Base-by-base conservation (phyloP, 2,797 vertebrate genomes). In the Acridotheres tristis region DNA sequence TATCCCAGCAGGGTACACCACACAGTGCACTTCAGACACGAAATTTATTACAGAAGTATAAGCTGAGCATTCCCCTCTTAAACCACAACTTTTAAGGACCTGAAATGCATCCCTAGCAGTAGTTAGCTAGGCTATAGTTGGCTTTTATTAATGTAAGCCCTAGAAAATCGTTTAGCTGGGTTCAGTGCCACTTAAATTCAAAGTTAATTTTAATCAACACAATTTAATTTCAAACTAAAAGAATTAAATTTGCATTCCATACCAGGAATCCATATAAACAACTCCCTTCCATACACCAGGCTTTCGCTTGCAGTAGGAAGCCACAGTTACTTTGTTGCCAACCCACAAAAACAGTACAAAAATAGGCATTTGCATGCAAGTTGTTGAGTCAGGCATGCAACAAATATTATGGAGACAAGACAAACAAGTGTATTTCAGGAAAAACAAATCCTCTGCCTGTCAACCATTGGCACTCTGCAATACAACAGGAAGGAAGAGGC, bases 241-340 rank as follows among this genome's bases (percentile, higher is more conserved):
- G 20, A 94, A 89, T 87, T 85, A 93, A 90, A 54, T 16, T 87
- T 74, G 20, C 74, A 79, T 94, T 90, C 71, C 85, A 67, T 54
- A 90, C 18, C 59, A 91, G 42, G 53, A 94, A 92, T 58, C 53
- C 85, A 92, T 76, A 71, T 51, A 96, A 96, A 95, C 74, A 96
- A 82, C 53, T 79, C 14, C 0, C 36, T 88, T 88, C 76, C 80
- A 77, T 51, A 67, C 27, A 43, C 69, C 67, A 96, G 77, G 77
- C 59, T 90, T 90, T 42, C 87, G 59, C 93, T 61, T 68, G 32
- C 74, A 90, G 23, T 38, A 65, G 71, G 74, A 94, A 91, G 67
- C 74, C 80, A 94, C 55, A 76, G 84, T 0, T 1, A 51, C 36
- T 59, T 83, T 40, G n/a, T 26, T 94, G 89, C 93, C 94, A 97